Evolutionary conservation across 2,113 vertebrate species (phyloP), one percentile per base, ranked within the genome.

Genomic region (Acinonyx jubatus): DNA sequence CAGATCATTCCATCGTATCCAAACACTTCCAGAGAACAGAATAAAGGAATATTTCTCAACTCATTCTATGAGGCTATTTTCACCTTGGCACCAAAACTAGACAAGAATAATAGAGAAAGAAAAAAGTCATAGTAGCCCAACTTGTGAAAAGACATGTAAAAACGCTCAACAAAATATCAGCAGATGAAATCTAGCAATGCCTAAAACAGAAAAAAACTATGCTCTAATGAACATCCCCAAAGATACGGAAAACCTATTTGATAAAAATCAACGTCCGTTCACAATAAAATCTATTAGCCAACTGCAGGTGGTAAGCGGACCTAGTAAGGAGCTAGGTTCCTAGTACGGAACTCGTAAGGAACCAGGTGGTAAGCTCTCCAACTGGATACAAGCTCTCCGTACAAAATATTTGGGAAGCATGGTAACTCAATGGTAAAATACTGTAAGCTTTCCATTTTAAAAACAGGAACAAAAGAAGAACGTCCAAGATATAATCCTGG

Each of bases 151-250:
- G 29, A 92, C 82, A 78, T 65, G 19, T 19, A 78, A 93, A 91
- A 93, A 88, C 36, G 19, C 25, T 78, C 71, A 96, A 93, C 1
- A 78, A 94, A 92, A 65, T 94, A 97, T 29, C 66, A 96, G 38
- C 48, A 96, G 87, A 33, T 88, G 16, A 88, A 88, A 91, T 84
- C 45, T 45, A 95, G 33, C 38, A 27, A 79, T 55, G 9, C 68
- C 52, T 65, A 78, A 89, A 92, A 71, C 38, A 71, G 50, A 95
- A 82, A n/a, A 10, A 69, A 74, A 76, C 4, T 27, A 82, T 36
- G 33, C 8, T 83, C 76, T 81, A 50, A 50, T 36, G 6, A 92
- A 93, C 4, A 88, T n/a, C 55, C 86, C 61, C 94, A 95, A 91
- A 55, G 31, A 71, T 12, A 90, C 2, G 57, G 68, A 96, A 94